Evolutionary conservation across 2,113 vertebrate genomes (phyloP).

Genomic region (Phocoena sinus): DNA sequence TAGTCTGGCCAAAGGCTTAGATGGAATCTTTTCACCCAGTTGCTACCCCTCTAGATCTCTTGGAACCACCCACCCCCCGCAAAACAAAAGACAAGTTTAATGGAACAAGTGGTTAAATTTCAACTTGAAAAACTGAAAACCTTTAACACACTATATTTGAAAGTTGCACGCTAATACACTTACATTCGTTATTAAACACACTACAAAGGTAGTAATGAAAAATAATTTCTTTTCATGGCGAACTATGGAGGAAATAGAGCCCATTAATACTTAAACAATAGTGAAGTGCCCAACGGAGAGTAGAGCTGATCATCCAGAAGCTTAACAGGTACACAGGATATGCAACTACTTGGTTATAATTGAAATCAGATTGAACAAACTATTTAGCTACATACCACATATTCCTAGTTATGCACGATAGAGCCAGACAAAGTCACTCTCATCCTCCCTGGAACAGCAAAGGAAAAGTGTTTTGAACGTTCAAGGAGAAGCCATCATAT

Average conservation of each 20-base stretch:
- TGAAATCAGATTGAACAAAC: not conserved
- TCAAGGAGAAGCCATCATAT: not conserved
- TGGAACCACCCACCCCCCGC: not conserved
- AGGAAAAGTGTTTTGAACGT: not conserved
- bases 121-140: conserved; percentile 14
- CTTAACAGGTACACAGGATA: not conserved
- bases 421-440: not conserved
- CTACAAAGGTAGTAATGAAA: not conserved
- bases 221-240: not conserved
- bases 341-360: not conserved
- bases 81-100: not conserved
- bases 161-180: not conserved
- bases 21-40: not conserved
- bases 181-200: not conserved
- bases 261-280: not conserved
- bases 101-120: not conserved
- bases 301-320: not conserved
- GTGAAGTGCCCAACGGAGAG: not conserved
- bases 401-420: not conserved
- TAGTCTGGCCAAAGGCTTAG: not conserved
- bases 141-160: not conserved
- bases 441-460: not conserved
- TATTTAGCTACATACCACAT: not conserved
- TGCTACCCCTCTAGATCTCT: not conserved
- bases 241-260: not conserved